Percentiles rank a stretch among this genome's conserved stretches.
phyloP scores from a whole-genome alignment of 2,797 vertebrate genomes.

The Myiotriccus ornatus region DNA sequence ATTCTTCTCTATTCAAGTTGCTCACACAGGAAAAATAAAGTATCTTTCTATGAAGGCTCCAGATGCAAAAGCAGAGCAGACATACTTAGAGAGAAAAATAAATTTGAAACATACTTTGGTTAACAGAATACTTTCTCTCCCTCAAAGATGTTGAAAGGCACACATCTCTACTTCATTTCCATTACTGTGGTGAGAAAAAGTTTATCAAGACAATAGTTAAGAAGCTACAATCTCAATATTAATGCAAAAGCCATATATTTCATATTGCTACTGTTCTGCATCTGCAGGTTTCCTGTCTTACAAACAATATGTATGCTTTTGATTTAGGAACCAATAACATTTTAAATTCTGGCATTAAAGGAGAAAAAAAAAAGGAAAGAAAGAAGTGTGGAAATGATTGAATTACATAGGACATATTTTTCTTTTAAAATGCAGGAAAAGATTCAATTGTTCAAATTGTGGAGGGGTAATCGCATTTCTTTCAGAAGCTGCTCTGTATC shows the following conservation, averaged over 20 bases:
- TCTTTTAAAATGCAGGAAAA: constrained; percentile 41
- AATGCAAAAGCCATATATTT: neutral
- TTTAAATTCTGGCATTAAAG: neutral
- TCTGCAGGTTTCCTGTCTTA: neutral
- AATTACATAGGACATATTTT: constrained; percentile 52
- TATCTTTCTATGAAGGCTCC: neutral
- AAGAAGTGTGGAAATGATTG: constrained; percentile 11
- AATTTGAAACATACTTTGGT: neutral
- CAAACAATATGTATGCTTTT: constrained; percentile 20
- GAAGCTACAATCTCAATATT: neutral
- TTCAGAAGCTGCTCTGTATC: constrained; percentile 7
- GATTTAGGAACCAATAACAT: constrained; percentile 28
- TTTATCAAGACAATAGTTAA: neutral
- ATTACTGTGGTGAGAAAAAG: neutral
- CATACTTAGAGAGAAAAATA: neutral
- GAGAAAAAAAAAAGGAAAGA: neutral
- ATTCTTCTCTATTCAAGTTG: neutral
- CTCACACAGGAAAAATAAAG: neutral
- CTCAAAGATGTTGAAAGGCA: neutral
- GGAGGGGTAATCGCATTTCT: constrained; percentile 39
- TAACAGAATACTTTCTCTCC: neutral
- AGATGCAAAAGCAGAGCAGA: neutral
- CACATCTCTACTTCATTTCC: neutral
- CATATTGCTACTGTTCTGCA: constrained; percentile 21
- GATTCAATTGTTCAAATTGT: constrained; percentile 15